These are phyloP conservation scores for Helicoverpa zea DNA, from an alignment of 1,140 invertebrate species.

Conservation along the genomic window DNA sequence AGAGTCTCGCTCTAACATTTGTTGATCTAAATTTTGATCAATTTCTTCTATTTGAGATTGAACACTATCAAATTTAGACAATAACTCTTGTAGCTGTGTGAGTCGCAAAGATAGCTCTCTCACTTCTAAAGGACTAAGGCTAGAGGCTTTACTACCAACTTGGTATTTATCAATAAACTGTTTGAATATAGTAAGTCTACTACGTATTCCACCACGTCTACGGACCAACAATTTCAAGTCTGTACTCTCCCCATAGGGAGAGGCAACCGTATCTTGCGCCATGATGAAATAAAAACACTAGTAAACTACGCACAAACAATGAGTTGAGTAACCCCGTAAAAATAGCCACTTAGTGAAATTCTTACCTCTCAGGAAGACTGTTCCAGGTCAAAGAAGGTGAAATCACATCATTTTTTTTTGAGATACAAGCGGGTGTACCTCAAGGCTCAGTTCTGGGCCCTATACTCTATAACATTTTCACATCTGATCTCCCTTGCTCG, in stretches of 20 bases:
- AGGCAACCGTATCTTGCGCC: neutral
- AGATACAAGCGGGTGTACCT: too few relatives aligned
- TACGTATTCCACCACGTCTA: neutral
- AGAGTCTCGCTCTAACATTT: conserved; percentile 3
- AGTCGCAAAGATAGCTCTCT: conserved; percentile 28
- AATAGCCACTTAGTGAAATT: neutral
- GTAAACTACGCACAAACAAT: neutral
- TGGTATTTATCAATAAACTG: neutral
- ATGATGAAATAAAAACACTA: neutral
- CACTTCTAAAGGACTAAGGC: neutral
- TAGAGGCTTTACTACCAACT: neutral
- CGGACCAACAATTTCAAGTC: neutral
- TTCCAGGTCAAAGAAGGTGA: too few relatives aligned
- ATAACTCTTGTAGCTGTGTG: conserved; percentile 20
- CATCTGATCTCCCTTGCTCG: too few relatives aligned
- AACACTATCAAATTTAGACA: conserved; percentile 35
- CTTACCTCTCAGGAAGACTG: too few relatives aligned
- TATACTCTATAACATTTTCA: too few relatives aligned
- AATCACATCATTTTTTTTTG: neutral
- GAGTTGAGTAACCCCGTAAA: neutral
- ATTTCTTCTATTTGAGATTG: conserved; percentile 21
- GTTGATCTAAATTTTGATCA: conserved; percentile 10
- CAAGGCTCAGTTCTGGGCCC: too few relatives aligned
- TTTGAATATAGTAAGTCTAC: neutral
- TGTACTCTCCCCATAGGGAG: neutral